Conservation (phyloP, 2,888 invertebrate species). For the Callinectes sapidus region DNA sequence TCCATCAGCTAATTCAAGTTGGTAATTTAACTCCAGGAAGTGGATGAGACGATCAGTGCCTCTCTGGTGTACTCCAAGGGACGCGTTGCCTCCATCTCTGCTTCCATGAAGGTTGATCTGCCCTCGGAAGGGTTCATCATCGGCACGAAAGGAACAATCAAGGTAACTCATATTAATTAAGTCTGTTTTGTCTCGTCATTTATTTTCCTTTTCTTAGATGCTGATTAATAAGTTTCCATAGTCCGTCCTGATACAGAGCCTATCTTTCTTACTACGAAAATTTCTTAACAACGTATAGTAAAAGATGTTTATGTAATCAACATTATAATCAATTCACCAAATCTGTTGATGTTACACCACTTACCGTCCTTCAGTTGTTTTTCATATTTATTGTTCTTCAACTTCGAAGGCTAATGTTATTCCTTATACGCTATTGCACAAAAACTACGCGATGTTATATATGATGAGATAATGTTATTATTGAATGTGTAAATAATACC, state of each 20-base stretch:
- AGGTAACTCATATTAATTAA: conserved; percentile 76
- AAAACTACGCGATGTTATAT: neutral
- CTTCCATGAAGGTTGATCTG: conserved; percentile 79
- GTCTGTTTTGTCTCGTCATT: neutral
- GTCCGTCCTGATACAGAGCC: neutral
- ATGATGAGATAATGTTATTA: neutral
- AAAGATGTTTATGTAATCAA: neutral
- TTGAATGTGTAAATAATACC: neutral
- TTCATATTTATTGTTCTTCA: neutral
- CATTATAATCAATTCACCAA: neutral
- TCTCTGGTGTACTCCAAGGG: conserved; percentile 82
- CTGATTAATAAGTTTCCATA: neutral
- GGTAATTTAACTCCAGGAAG: conserved; percentile 77
- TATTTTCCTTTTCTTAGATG: neutral
- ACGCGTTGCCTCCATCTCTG: conserved; percentile 81
- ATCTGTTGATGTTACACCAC: neutral
- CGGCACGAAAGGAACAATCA: conserved; percentile 84
- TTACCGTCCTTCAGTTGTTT: neutral
- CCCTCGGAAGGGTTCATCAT: conserved; percentile 82
- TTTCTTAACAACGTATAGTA: neutral
- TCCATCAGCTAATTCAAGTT: too few species aligned
- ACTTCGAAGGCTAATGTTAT: neutral
- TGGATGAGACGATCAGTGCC: conserved; percentile 84
- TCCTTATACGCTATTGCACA: neutral
- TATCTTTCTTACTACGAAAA: neutral